Percentiles rank a stretch among this genome's conserved stretches.
Evolutionary conservation across 2,113 vertebrate genomes (phyloP).

Genomic region (Paralichthys olivaceus): DNA sequence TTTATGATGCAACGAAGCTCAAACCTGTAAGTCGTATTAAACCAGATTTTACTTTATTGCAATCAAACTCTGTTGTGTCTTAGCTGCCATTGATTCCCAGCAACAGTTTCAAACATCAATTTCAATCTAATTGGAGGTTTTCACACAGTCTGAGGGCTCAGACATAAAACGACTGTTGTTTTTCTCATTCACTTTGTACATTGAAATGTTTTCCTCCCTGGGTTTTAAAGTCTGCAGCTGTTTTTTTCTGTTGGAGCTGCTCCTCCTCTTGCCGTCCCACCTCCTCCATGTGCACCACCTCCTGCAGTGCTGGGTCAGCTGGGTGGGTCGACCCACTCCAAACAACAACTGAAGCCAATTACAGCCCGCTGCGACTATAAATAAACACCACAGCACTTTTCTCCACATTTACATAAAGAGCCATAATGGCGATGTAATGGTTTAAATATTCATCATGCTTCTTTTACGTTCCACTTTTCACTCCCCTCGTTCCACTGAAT

Average conservation of each 20-base stretch:
- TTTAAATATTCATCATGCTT: constrained; percentile 65
- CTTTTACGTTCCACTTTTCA: constrained; percentile 26
- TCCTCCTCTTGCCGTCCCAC: background rate
- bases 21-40: background rate
- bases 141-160: background rate
- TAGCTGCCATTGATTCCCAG: background rate
- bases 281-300: background rate
- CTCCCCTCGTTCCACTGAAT: constrained; percentile 32
- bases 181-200: background rate
- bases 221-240: constrained; percentile 17
- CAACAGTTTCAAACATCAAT: background rate
- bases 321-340: constrained; percentile 23
- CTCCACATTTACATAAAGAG: constrained; percentile 58
- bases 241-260: background rate
- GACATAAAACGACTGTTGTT: background rate
- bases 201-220: background rate
- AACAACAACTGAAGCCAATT: constrained; percentile 44
- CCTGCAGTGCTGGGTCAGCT: background rate
- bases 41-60: background rate
- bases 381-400: constrained; percentile 55
- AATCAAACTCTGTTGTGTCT: background rate
- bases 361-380: constrained; percentile 49
- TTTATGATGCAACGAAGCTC: background rate
- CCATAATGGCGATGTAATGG: constrained; percentile 55
- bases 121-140: background rate